Evolutionary conservation across 2,113 vertebrate species (phyloP), one percentile per base, ranked within the genome.

Genomic region (Ctenomys sociabilis): DNA sequence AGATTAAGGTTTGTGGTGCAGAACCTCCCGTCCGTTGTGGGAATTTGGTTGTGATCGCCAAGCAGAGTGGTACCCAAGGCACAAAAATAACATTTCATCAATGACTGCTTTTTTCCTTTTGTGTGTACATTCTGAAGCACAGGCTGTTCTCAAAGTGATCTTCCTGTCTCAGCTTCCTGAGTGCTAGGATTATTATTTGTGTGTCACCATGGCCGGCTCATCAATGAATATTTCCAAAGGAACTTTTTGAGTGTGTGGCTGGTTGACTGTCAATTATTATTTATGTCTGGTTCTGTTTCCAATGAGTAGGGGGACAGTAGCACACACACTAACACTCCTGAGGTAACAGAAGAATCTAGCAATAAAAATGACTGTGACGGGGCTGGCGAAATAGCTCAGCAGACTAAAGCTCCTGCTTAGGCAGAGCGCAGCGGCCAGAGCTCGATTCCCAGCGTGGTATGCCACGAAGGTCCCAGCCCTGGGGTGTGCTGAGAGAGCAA

Each of bases 281-380:
- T 90, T 95, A 57, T 77, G 63, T 68, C 35, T 32, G 59, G 66
- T 84, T 95, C 32, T 92, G 54, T 90, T 85, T 49, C 43, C 37
- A 75, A 80, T 73, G n/a, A 94, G 24, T 28, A 78, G 57, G 19
- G 61, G 12, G 37, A 85, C 32, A 35, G 3, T 35, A 43, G 40
- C 28, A n/a, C 35, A 21, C 30, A 9, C 80, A 77, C 49, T 85
- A 32, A 43, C 68, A 93, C 91, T 93, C 84, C 90, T 95, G 54
- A 89, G 54, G 7, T 54, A 89, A 80, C 3, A 80, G 66, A 70
- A 72, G 94, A 87, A 70, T 24, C 30, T 49, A 90, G 2, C 88
- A 32, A 82, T 73, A 91, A 89, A 85, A 28, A 59, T 8, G 35
- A 95, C 35, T 52, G 12, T 87, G 28, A n/a, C n/a, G n/a, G n/a